Evolutionary conservation across 2,113 vertebrate genomes (phyloP).

Genomic region (Caranx ignobilis): DNA sequence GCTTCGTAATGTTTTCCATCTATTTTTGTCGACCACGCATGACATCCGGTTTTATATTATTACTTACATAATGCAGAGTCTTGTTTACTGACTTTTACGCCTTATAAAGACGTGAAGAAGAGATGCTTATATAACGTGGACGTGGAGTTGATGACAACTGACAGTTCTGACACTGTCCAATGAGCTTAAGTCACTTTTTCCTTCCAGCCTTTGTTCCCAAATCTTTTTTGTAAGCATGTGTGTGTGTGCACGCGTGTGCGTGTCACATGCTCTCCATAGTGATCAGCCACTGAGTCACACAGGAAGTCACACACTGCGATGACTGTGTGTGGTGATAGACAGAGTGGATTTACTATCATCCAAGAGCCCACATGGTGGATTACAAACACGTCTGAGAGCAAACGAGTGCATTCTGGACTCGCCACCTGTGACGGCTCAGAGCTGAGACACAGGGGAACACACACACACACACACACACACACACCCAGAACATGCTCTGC

Average conservation of each 20-base stretch:
- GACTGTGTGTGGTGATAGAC: conserved; percentile 35
- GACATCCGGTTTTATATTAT: conserved; percentile 18
- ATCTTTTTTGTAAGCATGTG: conserved; percentile 10
- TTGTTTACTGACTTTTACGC: conserved; percentile 22
- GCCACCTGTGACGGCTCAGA: conserved; percentile 69
- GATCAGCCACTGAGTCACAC: conserved; percentile 64
- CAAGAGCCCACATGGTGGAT: conserved; percentile 62
- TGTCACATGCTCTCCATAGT: conserved; percentile 51
- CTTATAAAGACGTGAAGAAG: conserved; percentile 25
- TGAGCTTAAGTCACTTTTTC: conserved; percentile 64
- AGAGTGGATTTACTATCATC: conserved; percentile 62
- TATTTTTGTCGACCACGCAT: not conserved
- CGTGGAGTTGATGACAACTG: conserved; percentile 56
- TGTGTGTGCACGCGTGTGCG: conserved; percentile 24
- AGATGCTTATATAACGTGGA: conserved; percentile 65
- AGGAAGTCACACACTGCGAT: conserved; percentile 45
- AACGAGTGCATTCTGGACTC: conserved; percentile 55
- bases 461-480: not conserved
- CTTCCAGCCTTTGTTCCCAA: conserved; percentile 68
- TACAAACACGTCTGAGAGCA: conserved; percentile 51
- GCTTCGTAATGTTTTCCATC: not conserved
- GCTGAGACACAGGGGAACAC: conserved; percentile 33
- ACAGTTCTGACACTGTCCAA: conserved; percentile 70
- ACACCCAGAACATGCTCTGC: not conserved
- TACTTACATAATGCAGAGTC: conserved; percentile 39